A percentile compares a stretch with the other conserved stretches of the same genome.
These are phyloP conservation scores for Platichthys stellatus DNA, from an alignment of 2,113 vertebrate species.

Conservation along the genomic window DNA sequence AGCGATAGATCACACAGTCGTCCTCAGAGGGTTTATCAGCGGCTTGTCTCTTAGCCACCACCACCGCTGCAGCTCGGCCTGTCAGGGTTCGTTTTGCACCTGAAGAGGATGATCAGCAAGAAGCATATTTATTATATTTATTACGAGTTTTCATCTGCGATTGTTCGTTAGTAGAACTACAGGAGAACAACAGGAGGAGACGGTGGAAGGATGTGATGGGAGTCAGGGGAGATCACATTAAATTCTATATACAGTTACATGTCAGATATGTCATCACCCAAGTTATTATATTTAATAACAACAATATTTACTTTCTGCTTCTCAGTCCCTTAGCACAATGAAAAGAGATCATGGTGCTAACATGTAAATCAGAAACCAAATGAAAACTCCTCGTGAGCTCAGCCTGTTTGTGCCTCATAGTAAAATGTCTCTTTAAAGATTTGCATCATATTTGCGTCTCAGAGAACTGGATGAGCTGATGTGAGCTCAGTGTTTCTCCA, in stretches of 20 bases:
- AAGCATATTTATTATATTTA: no score
- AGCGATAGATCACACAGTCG: constrained; percentile 90
- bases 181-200: no score
- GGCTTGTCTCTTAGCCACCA: constrained; percentile 82
- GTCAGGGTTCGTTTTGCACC: constrained; percentile 31
- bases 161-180: no score
- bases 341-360: not conserved
- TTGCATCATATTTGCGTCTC: constrained; percentile 54
- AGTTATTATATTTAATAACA: no score
- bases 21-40: constrained; percentile 59
- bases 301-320: not conserved
- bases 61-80: constrained; percentile 46
- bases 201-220: no score
- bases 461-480: not conserved
- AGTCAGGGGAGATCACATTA: no score
- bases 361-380: constrained; percentile 33
- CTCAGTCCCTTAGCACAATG: not conserved
- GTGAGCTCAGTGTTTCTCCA: no score
- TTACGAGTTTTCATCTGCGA: no score
- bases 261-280: no score
- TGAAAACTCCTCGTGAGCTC: not conserved
- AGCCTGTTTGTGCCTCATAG: not conserved
- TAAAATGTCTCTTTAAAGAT: constrained; percentile 11
- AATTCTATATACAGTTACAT: no score
- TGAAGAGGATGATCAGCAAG: constrained; percentile 11